These are phyloP conservation scores for Embidobia sp. DNA, from an alignment of 2,888 invertebrate genomes.

Conservation along the genomic window DNA sequence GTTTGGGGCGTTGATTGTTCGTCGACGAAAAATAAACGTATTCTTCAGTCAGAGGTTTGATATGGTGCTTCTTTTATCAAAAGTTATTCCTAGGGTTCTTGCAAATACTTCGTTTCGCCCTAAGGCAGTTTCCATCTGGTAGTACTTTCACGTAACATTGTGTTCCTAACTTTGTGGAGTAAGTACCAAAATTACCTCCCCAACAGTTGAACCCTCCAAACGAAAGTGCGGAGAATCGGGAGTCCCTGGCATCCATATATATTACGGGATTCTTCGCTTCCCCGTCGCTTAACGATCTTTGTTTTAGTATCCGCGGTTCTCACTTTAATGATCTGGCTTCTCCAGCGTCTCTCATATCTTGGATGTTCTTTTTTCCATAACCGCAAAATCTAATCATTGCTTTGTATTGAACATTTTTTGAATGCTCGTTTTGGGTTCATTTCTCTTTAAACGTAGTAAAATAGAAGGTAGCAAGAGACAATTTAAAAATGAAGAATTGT, in stretches of 20 bases:
- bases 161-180: constrained; percentile 75
- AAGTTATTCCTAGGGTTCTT: constrained; percentile 71
- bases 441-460: no score
- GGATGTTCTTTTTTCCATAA: constrained; percentile 9
- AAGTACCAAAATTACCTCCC: constrained; percentile 77
- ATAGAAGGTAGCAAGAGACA: no score
- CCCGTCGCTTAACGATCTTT: constrained; percentile 75
- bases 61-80: constrained; percentile 66
- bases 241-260: constrained; percentile 73
- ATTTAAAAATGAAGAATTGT: no score
- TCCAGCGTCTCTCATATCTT: constrained; percentile 47
- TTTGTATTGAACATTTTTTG: background rate
- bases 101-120: constrained; percentile 68
- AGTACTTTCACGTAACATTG: constrained; percentile 78
- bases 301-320: constrained; percentile 73
- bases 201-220: constrained; percentile 70
- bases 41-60: constrained; percentile 64
- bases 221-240: constrained; percentile 70
- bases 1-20: constrained; percentile 35
- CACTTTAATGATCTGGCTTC: constrained; percentile 66
- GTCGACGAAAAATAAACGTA: constrained; percentile 39
- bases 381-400: background rate
- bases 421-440: no score
- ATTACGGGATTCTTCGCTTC: constrained; percentile 73
- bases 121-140: constrained; percentile 65